A percentile compares a stretch with the other conserved stretches of the same genome.
These are phyloP conservation scores for Lepidochitona cinerea DNA, from an alignment of 2,888 invertebrate species.

Conservation along the genomic window DNA sequence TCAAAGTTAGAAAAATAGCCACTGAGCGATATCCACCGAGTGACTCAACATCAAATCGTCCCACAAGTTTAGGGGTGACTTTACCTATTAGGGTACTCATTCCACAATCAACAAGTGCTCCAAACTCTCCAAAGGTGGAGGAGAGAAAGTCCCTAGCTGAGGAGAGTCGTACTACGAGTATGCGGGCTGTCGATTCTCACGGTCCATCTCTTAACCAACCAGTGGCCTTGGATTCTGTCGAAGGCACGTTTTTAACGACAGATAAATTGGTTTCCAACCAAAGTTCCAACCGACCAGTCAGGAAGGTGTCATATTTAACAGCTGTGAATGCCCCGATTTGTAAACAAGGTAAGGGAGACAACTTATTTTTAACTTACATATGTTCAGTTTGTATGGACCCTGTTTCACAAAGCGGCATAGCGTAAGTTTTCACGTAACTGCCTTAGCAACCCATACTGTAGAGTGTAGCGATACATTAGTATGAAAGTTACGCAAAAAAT, in stretches of 20 bases:
- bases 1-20: constrained; percentile 38
- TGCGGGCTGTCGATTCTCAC: not conserved
- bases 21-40: constrained; percentile 25
- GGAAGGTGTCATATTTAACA: constrained; percentile 66
- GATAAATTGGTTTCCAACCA: not conserved
- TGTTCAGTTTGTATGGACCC: too few species aligned
- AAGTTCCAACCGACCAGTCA: constrained; percentile 35
- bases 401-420: too few species aligned
- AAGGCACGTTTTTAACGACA: not conserved
- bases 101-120: constrained; percentile 25
- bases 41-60: not conserved
- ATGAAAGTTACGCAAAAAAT: too few species aligned
- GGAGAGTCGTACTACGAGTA: not conserved
- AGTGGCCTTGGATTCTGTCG: not conserved
- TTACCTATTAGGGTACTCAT: not conserved
- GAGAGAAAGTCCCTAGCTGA: not conserved
- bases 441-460: too few species aligned
- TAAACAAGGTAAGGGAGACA: constrained; percentile 16
- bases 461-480: too few species aligned
- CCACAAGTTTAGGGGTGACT: not conserved
- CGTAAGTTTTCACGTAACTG: too few species aligned
- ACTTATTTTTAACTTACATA: too few species aligned
- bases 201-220: not conserved
- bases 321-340: constrained; percentile 61
- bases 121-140: constrained; percentile 45